These are phyloP conservation scores for Rhinogobio ventralis DNA, from an alignment of 2,797 vertebrate genomes.

Conservation along the genomic window DNA sequence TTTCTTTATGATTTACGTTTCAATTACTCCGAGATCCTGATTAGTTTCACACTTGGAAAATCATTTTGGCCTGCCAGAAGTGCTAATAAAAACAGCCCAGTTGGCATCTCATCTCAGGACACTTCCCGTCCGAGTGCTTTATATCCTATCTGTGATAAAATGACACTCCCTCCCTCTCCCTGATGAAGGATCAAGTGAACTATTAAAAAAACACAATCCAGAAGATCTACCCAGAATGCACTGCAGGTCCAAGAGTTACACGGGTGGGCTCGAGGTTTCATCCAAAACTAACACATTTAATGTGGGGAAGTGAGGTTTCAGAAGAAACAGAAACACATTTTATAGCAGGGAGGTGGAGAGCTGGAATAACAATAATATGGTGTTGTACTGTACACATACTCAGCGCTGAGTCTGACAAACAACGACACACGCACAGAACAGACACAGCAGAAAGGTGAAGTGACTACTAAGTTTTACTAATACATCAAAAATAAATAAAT, in stretches of 20 bases:
- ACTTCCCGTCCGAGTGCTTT: slow-evolving; percentile 3
- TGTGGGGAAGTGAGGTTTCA: slow-evolving; percentile 47
- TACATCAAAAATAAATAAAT: not conserved
- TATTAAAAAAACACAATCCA: slow-evolving; percentile 46
- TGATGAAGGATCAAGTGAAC: slow-evolving; percentile 41
- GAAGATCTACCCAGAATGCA: slow-evolving; percentile 42
- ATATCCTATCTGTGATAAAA: slow-evolving; percentile 26
- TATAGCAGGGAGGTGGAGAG: slow-evolving; percentile 44
- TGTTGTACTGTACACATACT: not conserved
- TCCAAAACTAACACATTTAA: slow-evolving; percentile 60
- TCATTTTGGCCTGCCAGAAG: not conserved
- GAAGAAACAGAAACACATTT: slow-evolving; percentile 47
- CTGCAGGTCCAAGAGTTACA: not conserved
- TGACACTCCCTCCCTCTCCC: slow-evolving; percentile 34
- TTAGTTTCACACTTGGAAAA: slow-evolving; percentile 15
- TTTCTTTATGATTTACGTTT: slow-evolving; percentile 22
- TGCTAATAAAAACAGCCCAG: not conserved
- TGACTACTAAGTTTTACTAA: not conserved
- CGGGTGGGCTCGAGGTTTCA: slow-evolving; percentile 34
- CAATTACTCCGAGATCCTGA: not conserved
- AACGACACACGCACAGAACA: too few species aligned
- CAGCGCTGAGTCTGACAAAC: not conserved
- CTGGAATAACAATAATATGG: slow-evolving; percentile 45
- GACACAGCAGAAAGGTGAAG: not conserved
- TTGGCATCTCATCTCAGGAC: not conserved